phyloP scores from a whole-genome alignment of 1,140 invertebrate genomes.

The Venturia canescens region DNA sequence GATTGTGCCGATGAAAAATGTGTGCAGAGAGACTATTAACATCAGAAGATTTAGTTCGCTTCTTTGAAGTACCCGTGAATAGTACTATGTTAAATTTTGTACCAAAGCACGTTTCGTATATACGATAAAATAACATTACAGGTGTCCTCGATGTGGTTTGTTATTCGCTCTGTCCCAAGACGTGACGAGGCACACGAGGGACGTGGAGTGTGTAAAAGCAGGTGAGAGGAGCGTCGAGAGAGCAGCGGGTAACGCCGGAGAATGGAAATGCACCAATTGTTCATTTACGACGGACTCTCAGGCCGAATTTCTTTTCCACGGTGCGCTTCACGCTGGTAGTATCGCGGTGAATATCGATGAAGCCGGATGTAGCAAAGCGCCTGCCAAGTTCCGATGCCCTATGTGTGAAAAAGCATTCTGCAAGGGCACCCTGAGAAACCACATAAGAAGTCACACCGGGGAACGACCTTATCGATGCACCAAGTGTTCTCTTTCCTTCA shows the following conservation, averaged over 20 bases:
- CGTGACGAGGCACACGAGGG: slow-evolving; percentile 81
- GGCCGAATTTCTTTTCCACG: slow-evolving; percentile 82
- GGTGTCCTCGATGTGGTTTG: slow-evolving; percentile 83
- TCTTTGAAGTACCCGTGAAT: too few relatives aligned
- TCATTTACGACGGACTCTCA: slow-evolving; percentile 73
- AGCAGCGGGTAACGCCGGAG: slow-evolving; percentile 7
- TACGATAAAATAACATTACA: slow-evolving; percentile 65
- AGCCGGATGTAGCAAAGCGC: slow-evolving; percentile 66
- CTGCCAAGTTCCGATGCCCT: slow-evolving; percentile 80
- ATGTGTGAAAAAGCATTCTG: slow-evolving; percentile 83
- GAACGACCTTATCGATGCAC: slow-evolving; percentile 86
- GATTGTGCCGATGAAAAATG: too few relatives aligned
- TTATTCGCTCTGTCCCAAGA: slow-evolving; percentile 85
- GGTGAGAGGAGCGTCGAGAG: background rate
- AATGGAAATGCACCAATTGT: slow-evolving; percentile 75
- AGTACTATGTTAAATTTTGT: background rate
- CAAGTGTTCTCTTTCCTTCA: slow-evolving; percentile 81
- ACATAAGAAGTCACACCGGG: slow-evolving; percentile 85
- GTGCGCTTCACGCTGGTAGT: slow-evolving; percentile 79
- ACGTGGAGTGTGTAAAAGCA: slow-evolving; percentile 60
- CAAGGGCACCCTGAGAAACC: slow-evolving; percentile 82
- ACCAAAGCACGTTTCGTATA: background rate
- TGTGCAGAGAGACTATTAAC: too few relatives aligned
- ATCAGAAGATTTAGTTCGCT: too few relatives aligned
- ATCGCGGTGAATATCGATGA: slow-evolving; percentile 67